Evolutionary conservation across 2,797 vertebrate species (phyloP).

Genomic region (Chelmon rostratus): DNA sequence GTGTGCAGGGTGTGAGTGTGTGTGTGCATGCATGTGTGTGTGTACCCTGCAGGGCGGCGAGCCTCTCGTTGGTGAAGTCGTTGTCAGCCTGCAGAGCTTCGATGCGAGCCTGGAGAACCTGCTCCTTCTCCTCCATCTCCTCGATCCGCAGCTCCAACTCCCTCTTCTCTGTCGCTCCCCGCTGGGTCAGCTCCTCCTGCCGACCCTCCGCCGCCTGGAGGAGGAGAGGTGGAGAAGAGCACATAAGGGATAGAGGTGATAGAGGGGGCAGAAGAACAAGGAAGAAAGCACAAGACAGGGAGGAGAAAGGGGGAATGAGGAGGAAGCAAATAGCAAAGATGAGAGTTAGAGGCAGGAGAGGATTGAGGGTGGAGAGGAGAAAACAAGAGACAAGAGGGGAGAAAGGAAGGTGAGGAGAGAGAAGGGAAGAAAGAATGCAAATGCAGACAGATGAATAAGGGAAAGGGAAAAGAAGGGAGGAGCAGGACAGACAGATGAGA

Average conservation of each 20-base stretch:
- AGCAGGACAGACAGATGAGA: too few relatives aligned
- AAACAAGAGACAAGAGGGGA: neutral
- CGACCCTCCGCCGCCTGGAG: conserved; percentile 91
- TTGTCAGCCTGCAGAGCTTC: conserved; percentile 99
- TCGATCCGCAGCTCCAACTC: conserved; percentile 95
- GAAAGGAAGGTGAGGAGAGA: rapidly evolving
- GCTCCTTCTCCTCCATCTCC: conserved; percentile 99
- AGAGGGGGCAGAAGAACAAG: neutral
- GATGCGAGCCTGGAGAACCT: conserved; percentile 97
- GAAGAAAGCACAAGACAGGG: neutral
- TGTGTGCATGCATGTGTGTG: conserved; percentile 12
- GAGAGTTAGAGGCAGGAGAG: neutral
- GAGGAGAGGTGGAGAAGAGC: neutral
- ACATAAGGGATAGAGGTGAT: too few relatives aligned
- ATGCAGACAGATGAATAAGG: too few relatives aligned
- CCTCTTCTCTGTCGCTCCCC: conserved; percentile 93
- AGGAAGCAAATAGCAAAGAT: neutral
- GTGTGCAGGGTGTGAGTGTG: conserved; percentile 33
- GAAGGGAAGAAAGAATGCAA: too few relatives aligned
- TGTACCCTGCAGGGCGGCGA: conserved; percentile 95
- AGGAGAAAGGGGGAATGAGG: neutral
- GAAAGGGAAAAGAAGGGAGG: neutral
- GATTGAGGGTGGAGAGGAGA: neutral
- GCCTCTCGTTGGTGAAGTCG: conserved; percentile 98
- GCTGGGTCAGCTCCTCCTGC: conserved; percentile 96